phyloP scores from a whole-genome alignment of 2,113 vertebrate genomes.

The Pseudonaja textilis region DNA sequence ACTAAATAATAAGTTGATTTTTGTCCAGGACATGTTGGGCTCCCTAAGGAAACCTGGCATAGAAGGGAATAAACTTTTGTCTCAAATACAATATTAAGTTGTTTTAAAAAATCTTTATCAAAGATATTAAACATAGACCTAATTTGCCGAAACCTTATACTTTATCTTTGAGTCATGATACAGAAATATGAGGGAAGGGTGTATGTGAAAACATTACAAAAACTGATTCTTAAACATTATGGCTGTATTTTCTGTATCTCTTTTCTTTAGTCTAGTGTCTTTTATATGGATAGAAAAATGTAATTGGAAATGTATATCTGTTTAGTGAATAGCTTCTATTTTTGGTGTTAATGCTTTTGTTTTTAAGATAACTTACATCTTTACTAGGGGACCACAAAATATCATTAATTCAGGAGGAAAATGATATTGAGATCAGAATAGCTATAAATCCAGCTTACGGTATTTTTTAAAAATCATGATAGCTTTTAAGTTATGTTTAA shows the following conservation, averaged over 20 bases:
- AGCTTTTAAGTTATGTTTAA: slow-evolving; percentile 55
- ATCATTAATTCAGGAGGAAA: slow-evolving; percentile 66
- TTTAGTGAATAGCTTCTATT: slow-evolving; percentile 41
- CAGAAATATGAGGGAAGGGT: not conserved
- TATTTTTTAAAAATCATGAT: slow-evolving; percentile 6
- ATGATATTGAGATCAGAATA: slow-evolving; percentile 33
- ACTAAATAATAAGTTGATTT: not conserved
- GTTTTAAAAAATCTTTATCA: not conserved
- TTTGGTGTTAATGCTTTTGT: slow-evolving; percentile 71
- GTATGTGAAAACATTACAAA: not conserved
- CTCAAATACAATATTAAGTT: not conserved
- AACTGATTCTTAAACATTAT: slow-evolving; percentile 30
- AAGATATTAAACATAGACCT: not conserved
- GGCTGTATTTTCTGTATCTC: slow-evolving; percentile 26
- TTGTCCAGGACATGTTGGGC: not conserved
- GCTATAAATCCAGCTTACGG: slow-evolving; percentile 21
- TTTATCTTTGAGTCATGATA: not conserved
- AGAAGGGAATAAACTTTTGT: not conserved
- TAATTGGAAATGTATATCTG: slow-evolving; percentile 45
- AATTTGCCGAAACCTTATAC: not conserved
- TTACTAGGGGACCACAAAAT: slow-evolving; percentile 68
- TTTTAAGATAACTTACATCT: slow-evolving; percentile 51
- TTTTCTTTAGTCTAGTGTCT: slow-evolving; percentile 14
- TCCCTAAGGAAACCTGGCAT: not conserved
- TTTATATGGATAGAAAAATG: slow-evolving; percentile 11